Conservation (phyloP, 2,888 invertebrate genomes). For the Amorpha juglandis region DNA sequence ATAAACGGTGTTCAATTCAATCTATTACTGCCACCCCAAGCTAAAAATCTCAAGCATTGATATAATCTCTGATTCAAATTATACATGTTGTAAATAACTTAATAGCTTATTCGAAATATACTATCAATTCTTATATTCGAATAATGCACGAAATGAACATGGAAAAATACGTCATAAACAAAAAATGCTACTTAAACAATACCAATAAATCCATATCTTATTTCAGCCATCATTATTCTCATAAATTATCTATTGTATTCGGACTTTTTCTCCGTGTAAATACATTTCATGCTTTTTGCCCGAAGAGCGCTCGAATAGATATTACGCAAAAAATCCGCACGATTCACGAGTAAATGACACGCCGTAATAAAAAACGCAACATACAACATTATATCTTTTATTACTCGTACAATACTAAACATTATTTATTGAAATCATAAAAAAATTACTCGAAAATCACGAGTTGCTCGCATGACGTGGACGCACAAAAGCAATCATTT, state of each 20-base stretch:
- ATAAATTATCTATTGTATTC: slow-evolving; percentile 10
- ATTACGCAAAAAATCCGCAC: slow-evolving; percentile 9
- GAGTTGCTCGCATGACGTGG: slow-evolving; percentile 9
- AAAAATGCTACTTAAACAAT: not conserved
- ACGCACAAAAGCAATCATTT: slow-evolving; percentile 21
- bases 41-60: too few relatives aligned
- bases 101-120: too few relatives aligned
- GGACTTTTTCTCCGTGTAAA: not conserved
- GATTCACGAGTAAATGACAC: slow-evolving; percentile 13
- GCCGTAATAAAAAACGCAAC: slow-evolving; percentile 11
- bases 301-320: slow-evolving; percentile 5
- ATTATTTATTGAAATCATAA: slow-evolving; percentile 22
- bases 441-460: slow-evolving; percentile 22
- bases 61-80: too few relatives aligned
- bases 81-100: too few relatives aligned
- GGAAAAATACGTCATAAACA: not conserved
- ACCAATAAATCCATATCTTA: not conserved
- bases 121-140: not conserved
- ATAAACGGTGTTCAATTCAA: too few relatives aligned
- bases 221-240: slow-evolving; percentile 5
- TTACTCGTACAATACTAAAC: slow-evolving; percentile 19
- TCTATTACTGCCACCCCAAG: too few relatives aligned
- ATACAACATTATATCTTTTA: slow-evolving; percentile 17
- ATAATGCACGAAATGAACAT: not conserved
- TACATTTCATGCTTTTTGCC: slow-evolving; percentile 15